Base-by-base conservation (phyloP, 1,140 invertebrate genomes). In the Drosophila murphyi region DNA sequence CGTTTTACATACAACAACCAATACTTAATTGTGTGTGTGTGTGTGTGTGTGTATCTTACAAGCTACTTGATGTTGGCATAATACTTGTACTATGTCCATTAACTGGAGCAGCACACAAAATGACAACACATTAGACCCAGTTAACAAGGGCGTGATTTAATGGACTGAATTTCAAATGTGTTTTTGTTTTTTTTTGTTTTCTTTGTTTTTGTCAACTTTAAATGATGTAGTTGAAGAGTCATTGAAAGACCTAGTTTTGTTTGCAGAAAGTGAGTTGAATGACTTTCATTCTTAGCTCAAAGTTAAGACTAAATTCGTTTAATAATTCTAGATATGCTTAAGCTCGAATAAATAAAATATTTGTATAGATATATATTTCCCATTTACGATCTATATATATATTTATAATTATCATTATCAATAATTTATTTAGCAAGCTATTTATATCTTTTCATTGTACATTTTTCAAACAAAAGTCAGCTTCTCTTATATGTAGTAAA, bases 111-210 rank as follows among this genome's bases (percentile, higher is more conserved):
- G 54, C 48, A 86, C n/a, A 43, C 69, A 45, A 72, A 74, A 81
- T 86, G 82, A 78, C 82, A 75, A 70, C 56, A 64, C 78, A 85
- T 86, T 76, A 76, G 72, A 68, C 63, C 70, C 64, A 59, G 47
- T 70, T 70, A 50, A 76, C 79, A 88, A 87, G 82, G 82, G 82
- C 82, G 79, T 67, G 73, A 78, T 74, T 86, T 86, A 86, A 85
- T 86, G 39, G 60, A 45, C 59, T 65, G 54, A 32, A 39, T 77
- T 78, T 20, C 5, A 39, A 48, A 61, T 75, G 50, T 50, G 41
- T 65, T 32, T 43, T 31, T 56, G 12, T 2, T 47, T 10, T 32
- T 20, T 52, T 32, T 31, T 67, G 8, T 39, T 51, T 37, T 8
- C 8, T 28, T 32, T 7, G 8, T 7, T 45, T 45, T 59, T 29